Evolutionary conservation across 2,888 invertebrate genomes (phyloP), one percentile per base, ranked within the genome.

Genomic region (Mystacides longicornis): DNA sequence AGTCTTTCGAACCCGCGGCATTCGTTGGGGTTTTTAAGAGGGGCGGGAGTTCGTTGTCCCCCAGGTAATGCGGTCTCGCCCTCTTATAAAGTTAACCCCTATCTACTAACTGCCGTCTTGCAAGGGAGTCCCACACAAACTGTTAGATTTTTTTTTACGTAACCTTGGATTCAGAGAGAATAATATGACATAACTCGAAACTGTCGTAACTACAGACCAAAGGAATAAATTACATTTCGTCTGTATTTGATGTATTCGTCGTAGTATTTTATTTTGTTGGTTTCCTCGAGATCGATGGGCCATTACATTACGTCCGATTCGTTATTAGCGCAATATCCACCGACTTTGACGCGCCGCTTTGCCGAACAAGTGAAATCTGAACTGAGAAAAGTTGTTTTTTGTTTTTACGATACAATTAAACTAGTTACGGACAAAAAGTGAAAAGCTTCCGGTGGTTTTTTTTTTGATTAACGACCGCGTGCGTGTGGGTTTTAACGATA

Each of bases 21-120:
- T 27, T 14, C 37, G 37, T 37, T 3, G 14, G 37, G 14, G 14
- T 14, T 37, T 37, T 37, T 37, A n/a, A 16, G 37, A 37, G 37
- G 37, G n/a, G 37, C 16, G 37, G 16, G 37, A n/a, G 37, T 37
- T 37, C 37, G 37, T 37, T 37, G 37, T 37, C 37, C 37, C 37
- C 37, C 37, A 37, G 37, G 37, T 37, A 37, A 37, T 7, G 37
- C 37, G 3, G 37, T 37, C 37, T 16, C 37, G 37, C 37, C 37
- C 37, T 37, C 16, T 14, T 16, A 37, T 14, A 16, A 37, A 37
- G n/a, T n/a, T 16, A 27, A n/a, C n/a, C n/a, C n/a, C n/a, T n/a
- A n/a, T n/a, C n/a, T n/a, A n/a, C n/a, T n/a, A n/a, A n/a, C 37
- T 37, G 14, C n/a, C 37, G 37, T 37, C 37, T 37, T 37, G 14